Percentiles rank a stretch among this genome's conserved stretches.
Evolutionary conservation across 2,797 vertebrate species (phyloP).

Genomic region (Pampus argenteus): DNA sequence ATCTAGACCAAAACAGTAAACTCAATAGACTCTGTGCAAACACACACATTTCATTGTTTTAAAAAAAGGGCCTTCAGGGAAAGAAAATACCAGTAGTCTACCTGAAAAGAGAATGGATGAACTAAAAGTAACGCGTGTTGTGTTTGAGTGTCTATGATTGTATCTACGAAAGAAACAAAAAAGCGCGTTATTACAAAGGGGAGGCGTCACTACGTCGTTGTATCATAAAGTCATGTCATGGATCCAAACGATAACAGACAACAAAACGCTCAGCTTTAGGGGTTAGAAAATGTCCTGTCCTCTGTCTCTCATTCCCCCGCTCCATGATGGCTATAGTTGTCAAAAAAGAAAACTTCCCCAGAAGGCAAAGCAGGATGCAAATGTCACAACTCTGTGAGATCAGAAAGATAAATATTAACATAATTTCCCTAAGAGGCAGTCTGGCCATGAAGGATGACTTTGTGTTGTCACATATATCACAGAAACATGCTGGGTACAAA

Average conservation of each 20-base stretch:
- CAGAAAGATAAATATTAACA: constrained; percentile 61
- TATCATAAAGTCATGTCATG: constrained; percentile 53
- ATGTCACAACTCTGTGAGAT: constrained; percentile 68
- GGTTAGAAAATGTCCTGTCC: constrained; percentile 42
- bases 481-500: constrained; percentile 19
- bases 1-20: constrained; percentile 55
- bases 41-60: constrained; percentile 18
- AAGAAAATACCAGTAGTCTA: constrained; percentile 18
- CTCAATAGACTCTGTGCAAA: constrained; percentile 36
- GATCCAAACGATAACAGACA: constrained; percentile 52
- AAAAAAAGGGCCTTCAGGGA: constrained; percentile 4
- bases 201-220: constrained; percentile 34
- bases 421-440: constrained; percentile 71
- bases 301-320: constrained; percentile 34
- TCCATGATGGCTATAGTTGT: constrained; percentile 31
- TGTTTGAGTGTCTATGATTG: constrained; percentile 11
- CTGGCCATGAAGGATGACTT: constrained; percentile 65
- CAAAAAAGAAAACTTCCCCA: constrained; percentile 43
- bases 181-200: constrained; percentile 39
- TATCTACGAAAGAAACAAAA: constrained; percentile 29
- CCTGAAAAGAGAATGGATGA: constrained; percentile 16
- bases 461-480: constrained; percentile 44
- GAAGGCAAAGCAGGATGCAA: constrained; percentile 87
- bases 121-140: not conserved
- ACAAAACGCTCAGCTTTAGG: constrained; percentile 39